Conservation (phyloP, 2,888 invertebrate species). For the Heteromurus nitidus region DNA sequence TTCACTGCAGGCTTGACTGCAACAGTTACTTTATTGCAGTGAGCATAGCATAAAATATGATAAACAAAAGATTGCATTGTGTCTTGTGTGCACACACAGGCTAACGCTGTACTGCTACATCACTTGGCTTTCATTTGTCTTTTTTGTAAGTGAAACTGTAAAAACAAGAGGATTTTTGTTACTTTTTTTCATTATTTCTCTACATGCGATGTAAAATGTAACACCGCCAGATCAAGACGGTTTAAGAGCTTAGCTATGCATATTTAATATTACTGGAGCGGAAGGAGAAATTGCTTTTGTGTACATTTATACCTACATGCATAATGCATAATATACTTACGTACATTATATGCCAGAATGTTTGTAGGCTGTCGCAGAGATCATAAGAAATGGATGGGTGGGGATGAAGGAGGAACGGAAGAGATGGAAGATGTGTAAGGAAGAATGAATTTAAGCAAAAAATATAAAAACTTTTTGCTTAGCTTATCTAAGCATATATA, state of each 20-base stretch:
- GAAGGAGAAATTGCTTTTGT: background rate
- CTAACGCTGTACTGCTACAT: background rate
- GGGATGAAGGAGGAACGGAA: constrained; percentile 21
- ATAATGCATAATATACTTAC: background rate
- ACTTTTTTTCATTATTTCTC: constrained; percentile 4
- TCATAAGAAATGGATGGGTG: constrained; percentile 32
- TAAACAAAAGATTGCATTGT: too few relatives aligned
- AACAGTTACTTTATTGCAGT: background rate
- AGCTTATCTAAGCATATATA: constrained; percentile 7
- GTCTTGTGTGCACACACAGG: too few relatives aligned
- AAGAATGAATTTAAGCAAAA: constrained; percentile 6
- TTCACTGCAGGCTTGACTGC: background rate
- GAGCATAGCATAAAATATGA: background rate
- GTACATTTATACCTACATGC: background rate
- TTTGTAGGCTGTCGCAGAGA: background rate
- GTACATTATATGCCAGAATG: background rate
- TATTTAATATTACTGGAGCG: constrained; percentile 6
- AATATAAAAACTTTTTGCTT: constrained; percentile 14
- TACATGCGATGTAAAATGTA: too few relatives aligned
- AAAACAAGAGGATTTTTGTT: constrained; percentile 18
- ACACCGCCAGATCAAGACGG: too few relatives aligned
- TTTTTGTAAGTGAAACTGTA: background rate
- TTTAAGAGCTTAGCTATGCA: too few relatives aligned
- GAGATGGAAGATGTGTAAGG: background rate
- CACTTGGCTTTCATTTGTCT: constrained; percentile 12